Conservation (phyloP, 1,140 invertebrate genomes). For the Platyura marginata region DNA sequence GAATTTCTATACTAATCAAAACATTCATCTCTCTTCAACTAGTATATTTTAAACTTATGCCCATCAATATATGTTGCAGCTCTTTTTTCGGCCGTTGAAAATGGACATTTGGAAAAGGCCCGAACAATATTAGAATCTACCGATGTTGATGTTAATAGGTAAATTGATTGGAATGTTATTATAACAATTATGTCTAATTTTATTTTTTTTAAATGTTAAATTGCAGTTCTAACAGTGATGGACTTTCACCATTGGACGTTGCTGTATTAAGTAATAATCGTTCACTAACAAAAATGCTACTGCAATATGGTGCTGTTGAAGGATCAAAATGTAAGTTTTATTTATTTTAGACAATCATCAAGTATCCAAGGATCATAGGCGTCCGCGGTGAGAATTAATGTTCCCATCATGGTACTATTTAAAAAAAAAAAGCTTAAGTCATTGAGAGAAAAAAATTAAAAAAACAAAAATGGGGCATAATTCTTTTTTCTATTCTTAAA, state of each 20-base stretch:
- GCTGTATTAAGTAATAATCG: constrained; percentile 77
- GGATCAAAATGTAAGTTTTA: constrained; percentile 66
- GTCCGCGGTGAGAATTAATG: too few relatives aligned
- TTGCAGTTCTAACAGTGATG: constrained; percentile 68
- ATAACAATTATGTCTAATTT: constrained; percentile 3
- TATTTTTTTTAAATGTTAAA: constrained; percentile 7
- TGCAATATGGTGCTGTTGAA: constrained; percentile 74
- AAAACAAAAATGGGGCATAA: too few relatives aligned
- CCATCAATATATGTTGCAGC: constrained; percentile 30
- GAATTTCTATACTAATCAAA: too few relatives aligned
- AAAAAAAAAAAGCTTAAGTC: too few relatives aligned
- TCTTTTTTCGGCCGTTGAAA: constrained; percentile 80
- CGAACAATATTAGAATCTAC: constrained; percentile 76
- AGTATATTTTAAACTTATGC: background rate
- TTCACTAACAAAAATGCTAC: constrained; percentile 69
- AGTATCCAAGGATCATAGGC: too few relatives aligned
- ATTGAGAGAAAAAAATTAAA: too few relatives aligned
- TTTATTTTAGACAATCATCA: constrained; percentile 8
- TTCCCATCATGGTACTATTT: too few relatives aligned
- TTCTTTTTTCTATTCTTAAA: too few relatives aligned
- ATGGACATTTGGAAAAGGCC: constrained; percentile 79
- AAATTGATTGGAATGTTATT: too few relatives aligned
- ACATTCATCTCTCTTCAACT: background rate
- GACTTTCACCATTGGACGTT: constrained; percentile 74
- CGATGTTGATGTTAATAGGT: constrained; percentile 86